These are phyloP conservation scores for Rousettus madagascariensis DNA, from an alignment of 2,797 vertebrate genomes.

Conservation along the genomic window DNA sequence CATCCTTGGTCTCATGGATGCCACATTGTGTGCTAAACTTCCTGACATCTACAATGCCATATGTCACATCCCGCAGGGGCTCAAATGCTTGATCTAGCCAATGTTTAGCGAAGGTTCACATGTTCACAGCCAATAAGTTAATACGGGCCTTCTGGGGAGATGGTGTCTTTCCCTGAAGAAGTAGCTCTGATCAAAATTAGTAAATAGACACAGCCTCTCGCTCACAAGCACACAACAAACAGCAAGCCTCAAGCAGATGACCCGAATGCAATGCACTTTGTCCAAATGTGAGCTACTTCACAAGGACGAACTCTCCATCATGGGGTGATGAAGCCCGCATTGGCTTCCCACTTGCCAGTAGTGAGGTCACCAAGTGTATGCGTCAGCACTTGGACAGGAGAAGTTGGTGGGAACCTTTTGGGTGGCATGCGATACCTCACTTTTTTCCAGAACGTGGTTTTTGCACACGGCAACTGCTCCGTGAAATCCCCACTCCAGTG, in stretches of 20 bases:
- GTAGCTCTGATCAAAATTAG: neutral
- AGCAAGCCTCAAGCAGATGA: neutral
- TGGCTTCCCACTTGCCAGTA: fast-evolving
- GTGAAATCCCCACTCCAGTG: slow-evolving; percentile 80
- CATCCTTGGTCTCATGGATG: fast-evolving
- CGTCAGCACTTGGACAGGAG: neutral
- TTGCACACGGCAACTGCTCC: slow-evolving; percentile 77
- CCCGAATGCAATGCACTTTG: neutral
- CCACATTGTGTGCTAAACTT: neutral
- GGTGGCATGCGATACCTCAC: slow-evolving; percentile 91
- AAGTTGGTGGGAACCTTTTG: slow-evolving; percentile 8
- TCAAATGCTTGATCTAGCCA: neutral
- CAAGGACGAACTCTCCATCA: neutral
- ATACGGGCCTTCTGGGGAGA: neutral
- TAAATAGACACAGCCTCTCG: neutral
- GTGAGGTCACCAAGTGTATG: fast-evolving
- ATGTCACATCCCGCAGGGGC: fast-evolving
- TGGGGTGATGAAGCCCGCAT: fast-evolving
- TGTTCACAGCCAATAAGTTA: neutral
- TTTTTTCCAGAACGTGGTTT: slow-evolving; percentile 91
- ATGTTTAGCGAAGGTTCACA: neutral
- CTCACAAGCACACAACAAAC: too few relatives aligned
- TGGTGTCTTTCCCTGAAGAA: neutral
- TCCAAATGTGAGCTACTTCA: neutral
- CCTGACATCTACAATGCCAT: neutral